Base-by-base conservation (phyloP, 2,888 invertebrate genomes). In the Galerucella calmariensis region DNA sequence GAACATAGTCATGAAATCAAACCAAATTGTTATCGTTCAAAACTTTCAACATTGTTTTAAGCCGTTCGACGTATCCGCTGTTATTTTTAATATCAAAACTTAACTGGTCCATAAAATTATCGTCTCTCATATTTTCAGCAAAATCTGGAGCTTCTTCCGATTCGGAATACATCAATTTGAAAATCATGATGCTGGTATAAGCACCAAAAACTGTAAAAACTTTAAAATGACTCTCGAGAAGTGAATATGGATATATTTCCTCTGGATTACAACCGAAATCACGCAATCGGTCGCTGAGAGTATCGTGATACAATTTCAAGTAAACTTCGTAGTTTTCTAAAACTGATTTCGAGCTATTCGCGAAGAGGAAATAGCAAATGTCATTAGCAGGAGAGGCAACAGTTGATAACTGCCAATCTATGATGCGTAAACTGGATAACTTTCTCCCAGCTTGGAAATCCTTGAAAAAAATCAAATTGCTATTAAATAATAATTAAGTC, bases 321-420 rank as follows among this genome's bases (percentile, higher is more conserved):
- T 81, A 84, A 41, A 73, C 71, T 41, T 78, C 73, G 48, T 78
- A 78, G 35, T 82, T 77, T 35, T 78, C 63, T 9, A 84, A 71
- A 51, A 80, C 67, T 2, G 77, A 67, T 61, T 81, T 79, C 1
- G 76, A 76, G 65, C 78, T 76, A 68, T 78, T 77, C 8, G 77
- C 74, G 59, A 79, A 82, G 51, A 84, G 78, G 65, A 83, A 83
- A 56, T 81, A 83, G 6, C 79, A 70, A 8, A 84, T 41, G 73
- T 84, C 84, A n/a, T 77, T 48, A 10, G 81, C 78, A 5, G 83
- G 84, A 14, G 77, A 67, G 24, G 72, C 77, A 6, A 79, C 10
- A 56, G 53, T 71, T 27, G 81, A 75, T 48, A 82, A 20, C 76
- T 84, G 84, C 81, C 82, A 84, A 63, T 84, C 84, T 20, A 83